Evolutionary conservation across 2,797 vertebrate genomes (phyloP), one percentile per base, ranked within the genome.

Genomic region (Xenentodon cancila): DNA sequence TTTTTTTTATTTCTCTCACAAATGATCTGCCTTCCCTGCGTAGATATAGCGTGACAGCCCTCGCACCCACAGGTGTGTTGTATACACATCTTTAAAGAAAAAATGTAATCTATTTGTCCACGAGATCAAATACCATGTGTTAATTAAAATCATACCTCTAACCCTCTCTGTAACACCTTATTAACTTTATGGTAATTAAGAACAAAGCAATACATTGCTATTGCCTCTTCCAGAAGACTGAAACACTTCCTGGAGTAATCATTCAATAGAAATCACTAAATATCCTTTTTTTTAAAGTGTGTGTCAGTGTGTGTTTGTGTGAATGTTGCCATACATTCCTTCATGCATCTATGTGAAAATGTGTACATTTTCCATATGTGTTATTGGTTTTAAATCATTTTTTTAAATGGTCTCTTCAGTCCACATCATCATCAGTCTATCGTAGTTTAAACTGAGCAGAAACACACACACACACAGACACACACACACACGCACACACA

Each of bases 121-220:
- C 34, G 2, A 37, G 34, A 37, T 37, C 12, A 37, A 37, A 37
- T 37, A 13, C 9, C 34, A 13, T 11, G 34, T 37, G 34, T 12
- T 3, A 13, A 37, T 37, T 37, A 37, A 25, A 25, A 37, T 37
- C 12, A 12, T 11, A 37, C 34, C 59, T 65, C 58, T 66, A 25
- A 54, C 51, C 25, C 47, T 50, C 48, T 37, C 51, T 53, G 63
- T 64, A 53, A 59, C 53, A 71, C 61, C 64, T 68, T 81, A 84
- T 88, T 75, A 81, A 61, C 51, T 57, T 68, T 79, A 80, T 65
- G 49, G 79, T 84, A 84, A 88, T 88, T 84, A 83, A 81, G 82
- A 68, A 37, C 59, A 21, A 12, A 65, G 60, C 51, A 54, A 53
- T 73, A 71, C 1, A 66, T 72, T 79, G 70, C 64, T 59, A 68